Evolutionary conservation across 2,888 invertebrate species (phyloP).

Genomic region (Diplolepis rosae): DNA sequence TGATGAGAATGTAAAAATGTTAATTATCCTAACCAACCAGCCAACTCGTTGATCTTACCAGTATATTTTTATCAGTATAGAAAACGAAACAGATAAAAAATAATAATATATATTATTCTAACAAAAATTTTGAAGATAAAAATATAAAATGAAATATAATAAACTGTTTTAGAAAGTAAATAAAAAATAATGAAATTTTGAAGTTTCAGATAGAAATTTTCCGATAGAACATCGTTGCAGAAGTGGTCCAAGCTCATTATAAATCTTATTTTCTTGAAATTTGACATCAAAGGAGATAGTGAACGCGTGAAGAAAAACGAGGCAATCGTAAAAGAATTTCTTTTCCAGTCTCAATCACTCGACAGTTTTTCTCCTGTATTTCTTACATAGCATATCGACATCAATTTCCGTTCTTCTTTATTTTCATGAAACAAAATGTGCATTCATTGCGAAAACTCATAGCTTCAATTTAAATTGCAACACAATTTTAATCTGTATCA

Average conservation of each 20-base stretch:
- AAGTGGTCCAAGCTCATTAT: neutral
- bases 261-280: conserved; percentile 1
- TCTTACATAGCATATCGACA: neutral
- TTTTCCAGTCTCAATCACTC: neutral
- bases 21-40: no score
- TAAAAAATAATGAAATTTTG: neutral
- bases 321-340: neutral
- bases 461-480: neutral
- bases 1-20: no score
- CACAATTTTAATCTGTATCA: neutral
- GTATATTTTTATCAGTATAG: no score
- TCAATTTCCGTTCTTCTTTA: neutral
- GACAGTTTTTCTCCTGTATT: neutral
- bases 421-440: neutral
- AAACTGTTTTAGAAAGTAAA: no score
- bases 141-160: no score
- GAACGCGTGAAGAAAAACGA: neutral
- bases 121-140: no score
- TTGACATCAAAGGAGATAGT: neutral
- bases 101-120: no score
- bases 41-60: no score
- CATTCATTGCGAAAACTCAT: neutral
- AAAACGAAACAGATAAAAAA: no score
- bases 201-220: neutral
- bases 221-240: neutral